Evolutionary conservation across 2,797 vertebrate species (phyloP).

Genomic region (Protosalanx chinensis): DNA sequence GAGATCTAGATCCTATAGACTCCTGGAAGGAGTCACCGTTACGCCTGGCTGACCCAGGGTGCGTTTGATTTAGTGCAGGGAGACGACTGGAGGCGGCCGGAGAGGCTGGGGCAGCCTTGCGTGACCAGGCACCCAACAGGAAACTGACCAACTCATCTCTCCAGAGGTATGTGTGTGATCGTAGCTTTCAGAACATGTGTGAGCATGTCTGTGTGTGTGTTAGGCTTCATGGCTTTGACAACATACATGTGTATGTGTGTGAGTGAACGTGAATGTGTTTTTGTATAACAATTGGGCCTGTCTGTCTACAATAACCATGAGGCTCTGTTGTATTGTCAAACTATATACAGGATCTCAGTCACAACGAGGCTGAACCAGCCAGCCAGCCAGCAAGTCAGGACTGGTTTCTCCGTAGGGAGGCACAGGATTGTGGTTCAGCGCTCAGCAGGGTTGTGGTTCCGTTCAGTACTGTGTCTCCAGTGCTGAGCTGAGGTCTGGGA

Average conservation of each 20-base stretch:
- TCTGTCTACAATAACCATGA: no score
- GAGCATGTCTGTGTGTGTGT: slow-evolving; percentile 2
- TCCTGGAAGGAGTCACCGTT: slow-evolving; percentile 64
- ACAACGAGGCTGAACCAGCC: no score
- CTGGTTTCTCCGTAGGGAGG: no score
- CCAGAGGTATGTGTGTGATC: slow-evolving; percentile 41
- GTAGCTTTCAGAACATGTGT: slow-evolving; percentile 14
- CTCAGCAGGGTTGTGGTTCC: no score
- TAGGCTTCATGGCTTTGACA: no score
- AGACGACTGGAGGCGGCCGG: slow-evolving; percentile 37
- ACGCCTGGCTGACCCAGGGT: slow-evolving; percentile 45
- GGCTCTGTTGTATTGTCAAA: no score
- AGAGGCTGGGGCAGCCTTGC: slow-evolving; percentile 50
- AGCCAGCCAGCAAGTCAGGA: no score
- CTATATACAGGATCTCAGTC: no score
- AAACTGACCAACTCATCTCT: slow-evolving; percentile 52
- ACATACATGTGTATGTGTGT: not conserved
- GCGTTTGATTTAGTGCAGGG: slow-evolving; percentile 58
- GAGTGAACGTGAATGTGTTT: slow-evolving; percentile 1
- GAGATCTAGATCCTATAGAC: slow-evolving; percentile 46
- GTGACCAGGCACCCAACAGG: slow-evolving; percentile 54
- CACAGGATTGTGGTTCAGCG: no score
- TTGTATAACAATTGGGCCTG: not conserved
- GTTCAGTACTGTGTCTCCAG: no score
- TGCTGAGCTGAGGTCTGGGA: no score